Conservation (phyloP, 35 echinoderm and acorn worm species). For the Diadema setosum region DNA sequence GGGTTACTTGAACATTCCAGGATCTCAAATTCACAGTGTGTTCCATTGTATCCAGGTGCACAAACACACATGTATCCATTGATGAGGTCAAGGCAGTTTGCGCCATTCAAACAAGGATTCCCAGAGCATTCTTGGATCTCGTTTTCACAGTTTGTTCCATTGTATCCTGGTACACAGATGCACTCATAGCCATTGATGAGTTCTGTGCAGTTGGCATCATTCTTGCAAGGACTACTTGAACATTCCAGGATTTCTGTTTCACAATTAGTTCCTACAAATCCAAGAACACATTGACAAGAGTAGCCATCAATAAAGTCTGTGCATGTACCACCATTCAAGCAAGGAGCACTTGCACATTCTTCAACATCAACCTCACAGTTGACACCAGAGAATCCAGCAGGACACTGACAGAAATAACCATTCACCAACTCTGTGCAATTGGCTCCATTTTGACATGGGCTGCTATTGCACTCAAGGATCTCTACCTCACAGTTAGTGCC, state of each 20-base stretch:
- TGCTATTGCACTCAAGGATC: background rate
- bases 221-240: constrained; percentile 56
- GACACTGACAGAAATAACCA: background rate
- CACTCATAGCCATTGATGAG: constrained; percentile 36
- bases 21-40: constrained; percentile 26
- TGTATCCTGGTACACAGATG: constrained; percentile 34
- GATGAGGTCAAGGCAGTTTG: background rate
- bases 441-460: too few relatives aligned
- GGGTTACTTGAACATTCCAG: constrained; percentile 22
- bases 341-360: constrained; percentile 39
- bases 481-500: background rate
- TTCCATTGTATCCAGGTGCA: constrained; percentile 23
- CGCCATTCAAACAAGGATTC: constrained; percentile 13
- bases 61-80: background rate
- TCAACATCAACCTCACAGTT: background rate
- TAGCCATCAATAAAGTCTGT: constrained; percentile 32
- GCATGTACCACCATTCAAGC: constrained; percentile 37
- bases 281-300: constrained; percentile 49
- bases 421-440: background rate
- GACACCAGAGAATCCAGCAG: background rate
- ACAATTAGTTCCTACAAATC: constrained; percentile 56
- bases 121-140: background rate
- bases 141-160: background rate
- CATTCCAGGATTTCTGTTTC: constrained; percentile 61
- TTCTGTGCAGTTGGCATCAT: constrained; percentile 66